A percentile compares a stretch with the other conserved stretches of the same genome.
phyloP scores from a whole-genome alignment of 2,797 vertebrate genomes.

The Buphagus erythrorhynchus region DNA sequence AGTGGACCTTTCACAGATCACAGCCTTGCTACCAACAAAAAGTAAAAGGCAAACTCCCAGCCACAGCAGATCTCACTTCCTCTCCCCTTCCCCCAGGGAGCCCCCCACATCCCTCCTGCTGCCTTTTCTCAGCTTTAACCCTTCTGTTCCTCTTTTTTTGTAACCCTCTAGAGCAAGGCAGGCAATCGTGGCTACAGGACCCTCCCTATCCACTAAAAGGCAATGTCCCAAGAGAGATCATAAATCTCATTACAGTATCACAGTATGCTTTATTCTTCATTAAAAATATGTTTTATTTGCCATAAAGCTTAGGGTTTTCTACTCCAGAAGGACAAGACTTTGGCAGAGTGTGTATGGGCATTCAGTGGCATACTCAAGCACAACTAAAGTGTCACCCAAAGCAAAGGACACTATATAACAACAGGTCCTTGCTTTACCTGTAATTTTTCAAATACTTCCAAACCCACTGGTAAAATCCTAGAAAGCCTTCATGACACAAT shows the following conservation, averaged over 20 bases:
- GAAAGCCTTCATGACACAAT: background rate
- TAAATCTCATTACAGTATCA: background rate
- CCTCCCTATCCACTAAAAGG: background rate
- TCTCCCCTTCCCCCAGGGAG: background rate
- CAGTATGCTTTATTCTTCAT: background rate
- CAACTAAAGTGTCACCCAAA: background rate
- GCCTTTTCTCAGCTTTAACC: background rate
- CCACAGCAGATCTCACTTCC: slow-evolving; percentile 13
- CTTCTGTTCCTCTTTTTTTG: background rate
- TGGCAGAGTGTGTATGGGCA: background rate
- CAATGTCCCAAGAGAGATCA: background rate
- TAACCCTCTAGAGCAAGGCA: background rate
- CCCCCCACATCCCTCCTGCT: background rate
- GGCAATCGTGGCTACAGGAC: background rate
- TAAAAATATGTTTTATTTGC: background rate
- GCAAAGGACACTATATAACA: background rate
- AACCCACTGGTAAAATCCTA: background rate
- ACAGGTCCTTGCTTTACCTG: background rate
- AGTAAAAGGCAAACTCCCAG: background rate
- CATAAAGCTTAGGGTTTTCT: background rate
- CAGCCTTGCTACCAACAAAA: background rate
- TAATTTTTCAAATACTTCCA: background rate
- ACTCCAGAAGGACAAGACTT: background rate
- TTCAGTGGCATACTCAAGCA: background rate
- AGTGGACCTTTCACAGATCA: background rate